Conservation (phyloP, 2,797 vertebrate species). For the Mus minutoides region DNA sequence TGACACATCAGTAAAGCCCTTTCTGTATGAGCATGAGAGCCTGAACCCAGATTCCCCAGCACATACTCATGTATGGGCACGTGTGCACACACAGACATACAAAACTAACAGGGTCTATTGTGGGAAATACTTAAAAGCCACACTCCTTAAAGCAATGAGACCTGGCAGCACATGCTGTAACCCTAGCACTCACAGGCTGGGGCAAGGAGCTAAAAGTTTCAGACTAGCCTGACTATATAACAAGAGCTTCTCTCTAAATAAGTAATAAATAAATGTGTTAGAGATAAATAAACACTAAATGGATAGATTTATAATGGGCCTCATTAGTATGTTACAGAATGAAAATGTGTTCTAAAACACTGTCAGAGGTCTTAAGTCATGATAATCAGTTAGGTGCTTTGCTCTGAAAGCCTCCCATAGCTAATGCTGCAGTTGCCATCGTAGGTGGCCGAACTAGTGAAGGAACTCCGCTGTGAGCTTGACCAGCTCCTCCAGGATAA, state of each 20-base stretch:
- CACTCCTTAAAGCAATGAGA: neutral
- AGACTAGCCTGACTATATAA: neutral
- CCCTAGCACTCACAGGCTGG: neutral
- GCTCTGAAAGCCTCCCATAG: neutral
- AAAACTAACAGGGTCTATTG: neutral
- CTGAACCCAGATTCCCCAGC: neutral
- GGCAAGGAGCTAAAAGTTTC: neutral
- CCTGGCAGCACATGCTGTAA: neutral
- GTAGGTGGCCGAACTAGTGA: conserved; percentile 96
- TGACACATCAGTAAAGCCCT: neutral
- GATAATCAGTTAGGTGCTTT: neutral
- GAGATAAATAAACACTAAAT: neutral
- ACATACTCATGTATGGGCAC: neutral
- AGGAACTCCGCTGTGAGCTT: conserved; percentile 95
- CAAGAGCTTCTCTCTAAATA: neutral
- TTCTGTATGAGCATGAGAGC: neutral
- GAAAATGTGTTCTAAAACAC: conserved; percentile 17
- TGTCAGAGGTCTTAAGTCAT: neutral
- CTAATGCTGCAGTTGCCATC: neutral
- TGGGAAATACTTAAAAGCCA: neutral
- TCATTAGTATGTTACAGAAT: neutral
- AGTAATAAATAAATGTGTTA: neutral
- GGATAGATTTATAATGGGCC: neutral
- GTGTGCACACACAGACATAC: neutral
- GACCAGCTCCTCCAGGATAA: conserved; percentile 98